Conservation (phyloP, 2,113 vertebrate species). For the Microtus richardsoni region DNA sequence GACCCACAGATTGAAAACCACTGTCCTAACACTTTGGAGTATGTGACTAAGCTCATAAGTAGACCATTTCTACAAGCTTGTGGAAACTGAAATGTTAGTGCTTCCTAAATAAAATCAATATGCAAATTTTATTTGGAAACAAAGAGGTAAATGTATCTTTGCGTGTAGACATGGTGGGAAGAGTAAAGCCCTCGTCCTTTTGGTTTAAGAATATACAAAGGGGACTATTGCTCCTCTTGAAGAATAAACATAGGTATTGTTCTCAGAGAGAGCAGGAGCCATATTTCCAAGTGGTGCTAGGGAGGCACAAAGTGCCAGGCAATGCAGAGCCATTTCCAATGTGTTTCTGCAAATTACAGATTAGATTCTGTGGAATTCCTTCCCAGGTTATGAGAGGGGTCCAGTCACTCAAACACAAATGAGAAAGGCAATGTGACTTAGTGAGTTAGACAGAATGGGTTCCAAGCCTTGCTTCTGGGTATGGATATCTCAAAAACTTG, state of each 20-base stretch:
- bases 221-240: neutral
- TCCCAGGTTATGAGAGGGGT: constrained; percentile 41
- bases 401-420: constrained; percentile 3
- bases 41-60: neutral
- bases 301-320: neutral
- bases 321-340: constrained; percentile 22
- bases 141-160: neutral
- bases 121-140: neutral
- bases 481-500: neutral
- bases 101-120: neutral
- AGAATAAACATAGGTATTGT: neutral
- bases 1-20: neutral
- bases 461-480: neutral
- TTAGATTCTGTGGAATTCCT: constrained; percentile 58
- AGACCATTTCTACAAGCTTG: neutral
- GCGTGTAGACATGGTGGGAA: neutral
- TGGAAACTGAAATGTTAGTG: neutral
- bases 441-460: constrained; percentile 45
- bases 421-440: constrained; percentile 56
- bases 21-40: neutral
- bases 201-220: neutral
- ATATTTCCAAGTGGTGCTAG: neutral
- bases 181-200: neutral
- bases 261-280: neutral
- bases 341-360: constrained; percentile 65